Percentiles rank a stretch among this genome's conserved stretches.
Evolutionary conservation across 2,888 invertebrate species (phyloP).

Genomic region (Pinctada fucata): DNA sequence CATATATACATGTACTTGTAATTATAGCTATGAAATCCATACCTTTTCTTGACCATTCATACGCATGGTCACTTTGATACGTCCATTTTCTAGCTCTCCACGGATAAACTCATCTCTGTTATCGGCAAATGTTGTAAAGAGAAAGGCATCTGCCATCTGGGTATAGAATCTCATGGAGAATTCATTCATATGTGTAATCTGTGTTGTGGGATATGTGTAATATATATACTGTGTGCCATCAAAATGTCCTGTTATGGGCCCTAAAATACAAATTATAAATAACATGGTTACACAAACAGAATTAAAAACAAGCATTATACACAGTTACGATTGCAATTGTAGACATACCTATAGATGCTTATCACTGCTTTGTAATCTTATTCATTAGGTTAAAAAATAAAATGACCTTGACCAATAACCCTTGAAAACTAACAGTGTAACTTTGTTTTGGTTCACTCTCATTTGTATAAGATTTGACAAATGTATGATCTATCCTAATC

Average conservation of each 20-base stretch:
- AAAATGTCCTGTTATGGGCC: constrained; percentile 68
- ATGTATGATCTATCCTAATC: too few relatives aligned
- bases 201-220: constrained; percentile 46
- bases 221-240: constrained; percentile 60
- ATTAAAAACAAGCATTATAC: neutral
- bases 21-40: too few relatives aligned
- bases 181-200: constrained; percentile 72
- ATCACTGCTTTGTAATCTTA: too few relatives aligned
- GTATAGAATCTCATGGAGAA: constrained; percentile 74
- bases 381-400: too few relatives aligned
- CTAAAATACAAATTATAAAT: constrained; percentile 55
- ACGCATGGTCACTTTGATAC: constrained; percentile 62
- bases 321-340: neutral
- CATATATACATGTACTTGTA: neutral
- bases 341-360: too few relatives aligned
- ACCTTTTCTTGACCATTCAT: constrained; percentile 62
- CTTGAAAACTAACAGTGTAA: too few relatives aligned
- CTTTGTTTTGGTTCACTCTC: too few relatives aligned
- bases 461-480: too few relatives aligned
- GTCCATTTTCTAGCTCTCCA: constrained; percentile 68
- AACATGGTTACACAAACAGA: too few relatives aligned
- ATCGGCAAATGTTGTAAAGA: constrained; percentile 66
- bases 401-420: too few relatives aligned
- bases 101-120: constrained; percentile 62
- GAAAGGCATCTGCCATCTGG: constrained; percentile 62